These are phyloP conservation scores for Pseudochirops cupreus DNA, from an alignment of 2,797 vertebrate species.

Conservation along the genomic window DNA sequence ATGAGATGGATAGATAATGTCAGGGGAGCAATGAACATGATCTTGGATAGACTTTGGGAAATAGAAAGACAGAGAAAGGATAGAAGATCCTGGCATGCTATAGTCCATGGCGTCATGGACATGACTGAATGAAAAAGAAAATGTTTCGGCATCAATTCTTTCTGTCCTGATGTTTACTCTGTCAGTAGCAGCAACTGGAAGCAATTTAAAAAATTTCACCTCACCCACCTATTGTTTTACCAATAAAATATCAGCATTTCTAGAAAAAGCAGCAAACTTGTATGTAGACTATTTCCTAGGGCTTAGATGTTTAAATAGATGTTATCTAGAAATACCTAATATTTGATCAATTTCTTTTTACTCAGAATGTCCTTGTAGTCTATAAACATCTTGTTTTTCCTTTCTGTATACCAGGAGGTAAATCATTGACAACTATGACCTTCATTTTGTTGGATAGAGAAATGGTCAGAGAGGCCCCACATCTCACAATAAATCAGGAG, in stretches of 20 bases:
- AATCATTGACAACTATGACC: background rate
- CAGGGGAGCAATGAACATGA: background rate
- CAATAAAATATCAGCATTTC: background rate
- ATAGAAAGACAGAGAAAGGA: background rate
- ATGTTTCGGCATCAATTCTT: background rate
- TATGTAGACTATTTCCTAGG: background rate
- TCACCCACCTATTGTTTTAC: background rate
- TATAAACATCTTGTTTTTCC: background rate
- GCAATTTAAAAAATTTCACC: background rate
- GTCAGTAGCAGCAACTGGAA: background rate
- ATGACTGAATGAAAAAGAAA: too few species aligned
- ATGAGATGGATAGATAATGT: background rate
- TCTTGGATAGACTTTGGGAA: background rate
- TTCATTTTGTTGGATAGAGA: background rate
- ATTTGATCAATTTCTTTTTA: conserved; percentile 2
- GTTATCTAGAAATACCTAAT: background rate
- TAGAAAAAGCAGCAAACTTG: background rate
- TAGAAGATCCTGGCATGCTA: background rate
- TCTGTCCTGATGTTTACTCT: background rate
- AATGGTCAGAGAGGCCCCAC: background rate
- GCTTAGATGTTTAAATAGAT: background rate
- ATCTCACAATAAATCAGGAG: background rate
- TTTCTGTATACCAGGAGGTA: background rate
- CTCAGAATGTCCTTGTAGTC: background rate
- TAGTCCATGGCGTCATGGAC: too few species aligned